Base-by-base conservation (phyloP, 1,140 invertebrate species). In the Ridgeia piscesae region DNA sequence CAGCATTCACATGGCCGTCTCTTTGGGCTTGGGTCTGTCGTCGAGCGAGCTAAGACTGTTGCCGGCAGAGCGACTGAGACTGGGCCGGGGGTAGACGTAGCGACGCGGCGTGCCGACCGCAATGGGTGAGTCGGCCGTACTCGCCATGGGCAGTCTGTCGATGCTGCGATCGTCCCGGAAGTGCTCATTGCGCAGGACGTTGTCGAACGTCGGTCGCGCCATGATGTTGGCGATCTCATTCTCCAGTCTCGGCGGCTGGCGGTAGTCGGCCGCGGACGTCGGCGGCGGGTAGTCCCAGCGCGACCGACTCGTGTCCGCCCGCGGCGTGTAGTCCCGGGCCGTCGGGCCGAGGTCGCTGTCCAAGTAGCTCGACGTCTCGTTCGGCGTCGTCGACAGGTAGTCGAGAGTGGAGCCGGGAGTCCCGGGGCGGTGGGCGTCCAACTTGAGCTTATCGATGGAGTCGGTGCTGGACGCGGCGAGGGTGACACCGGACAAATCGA, bases 401-500 rank as follows among this genome's bases (percentile, higher is more conserved):
- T 92, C 77, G 6, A 92, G 48, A 8, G n/a, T 34, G 48, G 89
- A 42, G 9, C 48, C 77, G 33, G 91, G 91, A 11, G 93, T 92
- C 1, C 89, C 91, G 0, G 92, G 91, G 11, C 91, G 91, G n/a
- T 92, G 93, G 58, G 48, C 88, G 35, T 92, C 91, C 50, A 91
- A n/a, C 35, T 93, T 93, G 9, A 50, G 88, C 35, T 92, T 92
- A 14, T 89, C 34, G 17, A 88, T 48, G 6, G 34, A 77, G 58
- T 93, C 93, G 31, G 92, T 92, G 21, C 91, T 92, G 17, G 58
- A 77, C 35, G 92, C 93, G 27, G 48, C 93, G 6, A 93, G 33
- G n/a, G 93, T 93, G 1, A 92, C 92, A 8, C 93, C 93, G 34
- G 93, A 92, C 21, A 93, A 33, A 90, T 93, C 42, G 89, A 93